phyloP scores from a whole-genome alignment of 1,140 invertebrate species.

The Myzus persicae region DNA sequence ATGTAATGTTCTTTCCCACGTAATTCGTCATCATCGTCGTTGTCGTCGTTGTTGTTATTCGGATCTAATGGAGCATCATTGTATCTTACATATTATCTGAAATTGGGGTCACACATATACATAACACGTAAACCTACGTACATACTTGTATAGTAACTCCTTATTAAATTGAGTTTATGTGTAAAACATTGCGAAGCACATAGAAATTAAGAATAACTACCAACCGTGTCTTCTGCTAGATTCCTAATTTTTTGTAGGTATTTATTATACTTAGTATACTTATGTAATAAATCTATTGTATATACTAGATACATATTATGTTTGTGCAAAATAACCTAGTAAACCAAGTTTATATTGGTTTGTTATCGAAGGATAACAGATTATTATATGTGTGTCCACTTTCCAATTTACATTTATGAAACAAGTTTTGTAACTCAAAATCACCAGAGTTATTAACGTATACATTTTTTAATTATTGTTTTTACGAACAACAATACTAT shows the following conservation, averaged over 20 bases:
- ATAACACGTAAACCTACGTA: neutral
- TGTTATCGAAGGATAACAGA: neutral
- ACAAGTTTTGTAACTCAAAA: neutral
- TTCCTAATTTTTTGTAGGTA: neutral
- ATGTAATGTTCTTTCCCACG: slow-evolving; percentile 28
- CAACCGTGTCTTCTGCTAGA: neutral
- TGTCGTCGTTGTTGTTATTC: neutral
- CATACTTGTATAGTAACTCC: neutral
- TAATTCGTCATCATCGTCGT: slow-evolving; percentile 6
- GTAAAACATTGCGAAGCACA: neutral
- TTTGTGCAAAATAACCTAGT: neutral
- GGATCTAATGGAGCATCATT: neutral
- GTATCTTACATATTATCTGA: neutral
- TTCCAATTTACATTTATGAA: neutral
- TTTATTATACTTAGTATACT: neutral
- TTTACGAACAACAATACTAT: too few relatives aligned
- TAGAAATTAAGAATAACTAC: neutral
- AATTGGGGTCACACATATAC: slow-evolving; percentile 8
- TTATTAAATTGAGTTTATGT: neutral
- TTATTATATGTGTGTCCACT: neutral
- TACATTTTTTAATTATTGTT: too few relatives aligned
- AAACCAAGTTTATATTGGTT: neutral
- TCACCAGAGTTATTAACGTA: neutral
- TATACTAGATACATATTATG: too few relatives aligned
- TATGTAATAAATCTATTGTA: neutral